A percentile compares a stretch with the other conserved stretches of the same genome.
Evolutionary conservation across 2,888 invertebrate species (phyloP).

Genomic region (Apantesis nais): DNA sequence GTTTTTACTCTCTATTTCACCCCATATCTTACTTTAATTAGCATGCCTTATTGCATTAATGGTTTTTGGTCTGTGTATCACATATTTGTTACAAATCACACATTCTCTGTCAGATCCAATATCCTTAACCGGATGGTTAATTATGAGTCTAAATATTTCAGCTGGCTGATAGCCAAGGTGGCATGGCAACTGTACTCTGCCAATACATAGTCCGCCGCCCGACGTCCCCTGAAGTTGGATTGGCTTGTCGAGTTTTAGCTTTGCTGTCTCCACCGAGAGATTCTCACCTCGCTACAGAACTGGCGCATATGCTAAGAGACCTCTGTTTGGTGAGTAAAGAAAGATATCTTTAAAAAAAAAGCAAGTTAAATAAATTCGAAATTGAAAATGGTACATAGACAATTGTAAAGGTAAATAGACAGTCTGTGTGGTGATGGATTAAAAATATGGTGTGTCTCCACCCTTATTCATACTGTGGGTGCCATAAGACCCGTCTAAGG

Average conservation of each 20-base stretch:
- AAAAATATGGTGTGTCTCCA: too few species aligned
- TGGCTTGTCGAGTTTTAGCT: constrained; percentile 75
- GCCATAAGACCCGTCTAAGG: too few species aligned
- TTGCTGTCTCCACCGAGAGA: constrained; percentile 76
- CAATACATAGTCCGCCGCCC: constrained; percentile 66
- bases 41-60: too few species aligned
- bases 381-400: too few species aligned
- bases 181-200: constrained; percentile 71
- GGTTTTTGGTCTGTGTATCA: too few species aligned
- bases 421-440: too few species aligned
- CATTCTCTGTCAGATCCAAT: background rate
- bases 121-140: background rate
- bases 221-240: constrained; percentile 59
- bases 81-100: too few species aligned
- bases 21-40: too few species aligned
- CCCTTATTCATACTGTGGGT: too few species aligned
- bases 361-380: background rate
- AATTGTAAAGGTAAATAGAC: too few species aligned
- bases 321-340: constrained; percentile 58
- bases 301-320: constrained; percentile 65
- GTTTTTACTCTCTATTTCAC: too few species aligned
- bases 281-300: constrained; percentile 61
- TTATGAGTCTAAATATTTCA: constrained; percentile 31
- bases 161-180: constrained; percentile 77
- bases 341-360: background rate